A percentile compares a stretch with the other conserved stretches of the same genome.
These are phyloP conservation scores for Florisuga fusca DNA, from an alignment of 2,797 vertebrate genomes.

Conservation along the genomic window DNA sequence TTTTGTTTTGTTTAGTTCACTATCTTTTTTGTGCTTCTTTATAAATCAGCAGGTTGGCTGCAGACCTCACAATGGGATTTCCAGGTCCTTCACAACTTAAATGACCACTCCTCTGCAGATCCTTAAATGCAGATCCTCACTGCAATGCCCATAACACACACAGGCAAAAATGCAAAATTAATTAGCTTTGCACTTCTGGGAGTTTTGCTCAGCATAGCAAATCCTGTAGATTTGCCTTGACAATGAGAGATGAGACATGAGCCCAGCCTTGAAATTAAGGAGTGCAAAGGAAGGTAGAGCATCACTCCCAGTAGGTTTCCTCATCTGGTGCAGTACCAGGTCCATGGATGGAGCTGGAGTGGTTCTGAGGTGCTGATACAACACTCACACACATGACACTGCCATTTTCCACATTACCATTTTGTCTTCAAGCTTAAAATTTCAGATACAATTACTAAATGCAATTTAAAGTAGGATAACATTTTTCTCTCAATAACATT, in stretches of 20 bases:
- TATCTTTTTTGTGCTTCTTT: background rate
- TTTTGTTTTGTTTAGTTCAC: background rate
- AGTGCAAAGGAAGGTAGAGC: background rate
- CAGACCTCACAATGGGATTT: background rate
- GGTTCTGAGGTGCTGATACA: background rate
- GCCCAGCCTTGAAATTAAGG: background rate
- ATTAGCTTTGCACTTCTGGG: background rate
- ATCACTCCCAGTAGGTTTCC: rapidly evolving
- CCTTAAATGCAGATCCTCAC: background rate
- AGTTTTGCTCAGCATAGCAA: background rate
- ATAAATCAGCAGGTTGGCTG: background rate
- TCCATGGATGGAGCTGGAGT: background rate
- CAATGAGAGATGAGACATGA: rapidly evolving
- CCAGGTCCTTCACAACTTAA: background rate
- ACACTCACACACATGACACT: rapidly evolving
- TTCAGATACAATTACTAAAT: background rate
- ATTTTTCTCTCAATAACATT: background rate
- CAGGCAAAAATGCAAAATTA: background rate
- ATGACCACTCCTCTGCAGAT: no score
- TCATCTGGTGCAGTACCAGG: rapidly evolving
- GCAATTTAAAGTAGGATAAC: background rate
- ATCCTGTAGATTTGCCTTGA: background rate
- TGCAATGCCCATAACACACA: rapidly evolving
- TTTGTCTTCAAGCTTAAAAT: background rate
- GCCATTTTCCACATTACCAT: background rate